Percentiles rank a stretch among this genome's conserved stretches.
Conservation (phyloP, 2,797 vertebrate species). For the Eptatretus atami region DNA sequence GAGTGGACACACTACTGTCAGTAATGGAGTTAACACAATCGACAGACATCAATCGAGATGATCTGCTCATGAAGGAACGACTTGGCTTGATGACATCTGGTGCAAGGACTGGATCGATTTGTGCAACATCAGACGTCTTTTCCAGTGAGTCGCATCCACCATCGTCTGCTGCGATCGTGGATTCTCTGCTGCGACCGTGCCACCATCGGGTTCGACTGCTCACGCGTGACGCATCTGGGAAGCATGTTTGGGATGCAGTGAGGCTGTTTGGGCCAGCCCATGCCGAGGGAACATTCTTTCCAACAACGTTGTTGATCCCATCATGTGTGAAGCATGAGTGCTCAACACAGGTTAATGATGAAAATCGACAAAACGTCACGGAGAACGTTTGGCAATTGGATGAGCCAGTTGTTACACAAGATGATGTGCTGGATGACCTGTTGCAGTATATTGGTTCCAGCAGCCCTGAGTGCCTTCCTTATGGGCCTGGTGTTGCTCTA, state of each 20-base stretch:
- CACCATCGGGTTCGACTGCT: slow-evolving; percentile 40
- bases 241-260: slow-evolving; percentile 72
- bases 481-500: slow-evolving; percentile 30
- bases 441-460: slow-evolving; percentile 41
- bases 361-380: background rate
- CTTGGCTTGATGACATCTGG: slow-evolving; percentile 13
- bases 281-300: slow-evolving; percentile 10
- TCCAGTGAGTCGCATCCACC: too few relatives aligned
- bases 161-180: too few relatives aligned
- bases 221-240: slow-evolving; percentile 80
- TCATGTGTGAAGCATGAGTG: too few relatives aligned
- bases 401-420: slow-evolving; percentile 11
- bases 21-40: slow-evolving; percentile 50
- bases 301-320: too few relatives aligned
- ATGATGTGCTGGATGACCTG: slow-evolving; percentile 40
- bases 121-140: too few relatives aligned
- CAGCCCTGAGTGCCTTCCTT: slow-evolving; percentile 58
- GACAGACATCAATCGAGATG: slow-evolving; percentile 10
- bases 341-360: background rate
- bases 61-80: background rate
- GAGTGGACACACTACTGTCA: slow-evolving; percentile 40
- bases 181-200: too few relatives aligned
- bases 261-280: slow-evolving; percentile 39
- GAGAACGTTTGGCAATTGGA: too few relatives aligned
- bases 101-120: slow-evolving; percentile 9